Base-by-base conservation (phyloP, 2,797 vertebrate genomes). In the Oreonectes daqikongensis region DNA sequence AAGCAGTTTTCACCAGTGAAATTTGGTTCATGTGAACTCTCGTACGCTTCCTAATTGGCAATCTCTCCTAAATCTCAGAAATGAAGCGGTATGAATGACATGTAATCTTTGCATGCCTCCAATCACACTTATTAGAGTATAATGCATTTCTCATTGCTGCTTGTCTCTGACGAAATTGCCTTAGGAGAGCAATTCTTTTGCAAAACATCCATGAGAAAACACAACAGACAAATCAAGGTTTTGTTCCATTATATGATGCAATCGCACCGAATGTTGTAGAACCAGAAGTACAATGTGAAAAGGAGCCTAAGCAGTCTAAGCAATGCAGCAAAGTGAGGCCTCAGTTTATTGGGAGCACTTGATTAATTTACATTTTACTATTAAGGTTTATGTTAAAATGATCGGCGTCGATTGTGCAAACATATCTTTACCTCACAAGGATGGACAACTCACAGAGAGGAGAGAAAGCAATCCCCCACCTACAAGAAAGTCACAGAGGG, bases 401-500 rank as follows among this genome's bases (percentile, higher is more conserved):
- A 24, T 72, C 52, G 24, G 70, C 50, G 55, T 72, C 73, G 50
- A 73, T 46, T 69, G 65, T 26, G 4, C 53, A 77, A 74, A 61
- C n/a, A 61, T 24, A 66, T 18, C 20, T 73, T 79, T 68, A 74
- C 75, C 48, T 52, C 40, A 75, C 57, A 3, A 30, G 38, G 26
- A 79, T 79, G 55, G 42, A 26, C 66, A 35, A 74, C 15, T 69
- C 71, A 60, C 71, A 53, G 18, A 66, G 46, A 77, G 60, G 50
- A 69, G 72, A 80, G 32, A 69, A 81, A 73, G 82, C 72, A 79
- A 82, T 79, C 30, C 42, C 24, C 20, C n/a, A 69, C 44, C 20
- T 46, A 28, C 17, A 2, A 61, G 77, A 85, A 89, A 90, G 84
- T 90, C 86, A 85, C 82, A 85, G 81, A 89, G 89, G 88, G 87